phyloP scores from a whole-genome alignment of 2,797 vertebrate genomes.

The Passerculus sandwichensis region DNA sequence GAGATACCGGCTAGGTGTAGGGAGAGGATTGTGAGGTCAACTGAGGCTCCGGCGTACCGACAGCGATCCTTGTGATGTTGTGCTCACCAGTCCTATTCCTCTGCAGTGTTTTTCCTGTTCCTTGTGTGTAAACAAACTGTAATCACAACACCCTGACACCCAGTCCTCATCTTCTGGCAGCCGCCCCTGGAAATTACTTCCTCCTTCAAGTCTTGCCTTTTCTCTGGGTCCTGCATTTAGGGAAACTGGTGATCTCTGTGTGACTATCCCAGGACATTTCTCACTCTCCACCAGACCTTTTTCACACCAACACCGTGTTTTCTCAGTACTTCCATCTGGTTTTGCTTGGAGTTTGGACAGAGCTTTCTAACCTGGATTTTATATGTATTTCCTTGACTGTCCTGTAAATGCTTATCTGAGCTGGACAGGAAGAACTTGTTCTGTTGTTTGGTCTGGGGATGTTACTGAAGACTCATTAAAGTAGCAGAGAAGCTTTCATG shows the following conservation, averaged over 20 bases:
- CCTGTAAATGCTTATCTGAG: neutral
- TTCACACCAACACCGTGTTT: neutral
- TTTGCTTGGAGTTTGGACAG: neutral
- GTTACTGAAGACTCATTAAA: neutral
- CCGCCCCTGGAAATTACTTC: neutral
- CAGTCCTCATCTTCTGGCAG: neutral
- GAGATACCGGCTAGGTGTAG: too few species aligned
- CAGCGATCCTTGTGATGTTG: neutral
- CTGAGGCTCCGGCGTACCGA: neutral
- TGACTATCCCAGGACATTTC: neutral
- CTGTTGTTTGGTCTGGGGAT: neutral
- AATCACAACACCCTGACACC: neutral
- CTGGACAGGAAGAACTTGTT: neutral
- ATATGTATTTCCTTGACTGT: neutral
- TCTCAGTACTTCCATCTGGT: neutral
- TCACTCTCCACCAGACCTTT: neutral
- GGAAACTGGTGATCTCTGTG: neutral
- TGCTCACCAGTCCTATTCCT: neutral
- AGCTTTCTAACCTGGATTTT: neutral
- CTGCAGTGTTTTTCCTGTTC: neutral
- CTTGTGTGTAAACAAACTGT: neutral
- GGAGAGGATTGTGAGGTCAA: too few species aligned
- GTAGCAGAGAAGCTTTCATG: neutral
- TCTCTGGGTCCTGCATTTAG: neutral
- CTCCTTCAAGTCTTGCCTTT: neutral